Conservation (phyloP, 2,113 vertebrate species). For the Tetraodon nigroviridis region DNA sequence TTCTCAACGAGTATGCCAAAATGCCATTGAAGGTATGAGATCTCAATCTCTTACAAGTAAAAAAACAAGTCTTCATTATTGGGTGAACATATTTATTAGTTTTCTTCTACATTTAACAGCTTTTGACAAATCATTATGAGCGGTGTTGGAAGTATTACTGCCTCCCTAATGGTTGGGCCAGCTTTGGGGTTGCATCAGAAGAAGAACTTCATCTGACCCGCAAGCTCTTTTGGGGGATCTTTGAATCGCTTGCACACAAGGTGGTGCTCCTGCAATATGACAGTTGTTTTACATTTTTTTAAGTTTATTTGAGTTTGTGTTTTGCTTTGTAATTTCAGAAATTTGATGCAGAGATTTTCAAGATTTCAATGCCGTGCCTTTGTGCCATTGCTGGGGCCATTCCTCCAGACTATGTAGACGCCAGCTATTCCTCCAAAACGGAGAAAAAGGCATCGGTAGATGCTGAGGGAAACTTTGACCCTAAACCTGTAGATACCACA, state of each 20-base stretch:
- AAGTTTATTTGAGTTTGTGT: background rate
- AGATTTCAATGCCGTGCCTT: slow-evolving; percentile 90
- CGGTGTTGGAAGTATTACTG: slow-evolving; percentile 97
- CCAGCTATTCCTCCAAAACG: slow-evolving; percentile 89
- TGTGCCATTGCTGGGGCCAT: slow-evolving; percentile 91
- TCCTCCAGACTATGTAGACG: slow-evolving; percentile 90
- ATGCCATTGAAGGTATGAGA: slow-evolving; percentile 86
- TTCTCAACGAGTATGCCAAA: slow-evolving; percentile 91
- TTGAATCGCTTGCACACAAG: slow-evolving; percentile 90
- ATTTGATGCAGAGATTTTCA: slow-evolving; percentile 87
- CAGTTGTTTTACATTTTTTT: background rate
- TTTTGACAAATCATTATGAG: slow-evolving; percentile 93
- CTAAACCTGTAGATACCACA: slow-evolving; percentile 88
- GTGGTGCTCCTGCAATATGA: slow-evolving; percentile 48
- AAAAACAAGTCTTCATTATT: background rate
- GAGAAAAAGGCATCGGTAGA: slow-evolving; percentile 94
- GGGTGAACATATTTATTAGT: background rate
- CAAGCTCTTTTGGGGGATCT: slow-evolving; percentile 96
- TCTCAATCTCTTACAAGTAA: background rate
- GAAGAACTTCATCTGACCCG: slow-evolving; percentile 91
- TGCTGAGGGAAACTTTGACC: slow-evolving; percentile 93
- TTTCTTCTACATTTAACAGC: slow-evolving; percentile 59
- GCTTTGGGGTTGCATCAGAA: slow-evolving; percentile 87
- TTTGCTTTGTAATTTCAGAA: slow-evolving; percentile 70
- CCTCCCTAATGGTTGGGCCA: slow-evolving; percentile 91